These are phyloP conservation scores for Mareca strepera DNA, from an alignment of 2,797 vertebrate species.

Conservation along the genomic window DNA sequence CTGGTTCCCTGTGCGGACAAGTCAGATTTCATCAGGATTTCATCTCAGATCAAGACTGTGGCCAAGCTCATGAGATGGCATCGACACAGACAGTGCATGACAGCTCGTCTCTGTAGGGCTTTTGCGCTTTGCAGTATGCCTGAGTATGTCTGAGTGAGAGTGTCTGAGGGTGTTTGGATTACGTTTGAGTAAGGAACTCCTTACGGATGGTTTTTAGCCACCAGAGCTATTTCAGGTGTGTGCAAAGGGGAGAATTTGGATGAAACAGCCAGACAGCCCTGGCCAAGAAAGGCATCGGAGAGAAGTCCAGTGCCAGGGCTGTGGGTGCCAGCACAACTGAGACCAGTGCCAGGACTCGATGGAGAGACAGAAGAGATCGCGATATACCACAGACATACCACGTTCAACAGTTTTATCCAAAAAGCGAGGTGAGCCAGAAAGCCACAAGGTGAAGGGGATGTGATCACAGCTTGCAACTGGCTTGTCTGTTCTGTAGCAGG, in stretches of 20 bases:
- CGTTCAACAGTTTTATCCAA: not conserved
- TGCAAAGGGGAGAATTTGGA: not conserved
- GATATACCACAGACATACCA: fast-evolving
- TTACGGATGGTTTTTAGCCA: not conserved
- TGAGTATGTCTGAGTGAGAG: not conserved
- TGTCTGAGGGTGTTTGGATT: not conserved
- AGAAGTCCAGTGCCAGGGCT: not conserved
- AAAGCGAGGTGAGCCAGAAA: not conserved
- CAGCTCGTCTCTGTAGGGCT: not conserved
- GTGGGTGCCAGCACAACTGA: not conserved
- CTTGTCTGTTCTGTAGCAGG: not conserved
- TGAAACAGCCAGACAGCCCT: not conserved
- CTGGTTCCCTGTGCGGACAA: not conserved
- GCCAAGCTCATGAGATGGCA: not conserved
- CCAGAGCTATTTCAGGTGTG: not conserved
- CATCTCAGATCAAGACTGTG: not conserved
- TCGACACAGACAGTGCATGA: no score
- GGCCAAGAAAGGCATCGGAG: not conserved
- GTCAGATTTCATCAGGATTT: not conserved
- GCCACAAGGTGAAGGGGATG: not conserved
- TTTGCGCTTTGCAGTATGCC: no score
- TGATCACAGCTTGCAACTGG: not conserved
- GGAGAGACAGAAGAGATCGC: not conserved
- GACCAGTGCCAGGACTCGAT: not conserved
- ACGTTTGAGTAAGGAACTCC: not conserved